Base-by-base conservation (phyloP, 2,113 vertebrate species). In the Gulo gulo region DNA sequence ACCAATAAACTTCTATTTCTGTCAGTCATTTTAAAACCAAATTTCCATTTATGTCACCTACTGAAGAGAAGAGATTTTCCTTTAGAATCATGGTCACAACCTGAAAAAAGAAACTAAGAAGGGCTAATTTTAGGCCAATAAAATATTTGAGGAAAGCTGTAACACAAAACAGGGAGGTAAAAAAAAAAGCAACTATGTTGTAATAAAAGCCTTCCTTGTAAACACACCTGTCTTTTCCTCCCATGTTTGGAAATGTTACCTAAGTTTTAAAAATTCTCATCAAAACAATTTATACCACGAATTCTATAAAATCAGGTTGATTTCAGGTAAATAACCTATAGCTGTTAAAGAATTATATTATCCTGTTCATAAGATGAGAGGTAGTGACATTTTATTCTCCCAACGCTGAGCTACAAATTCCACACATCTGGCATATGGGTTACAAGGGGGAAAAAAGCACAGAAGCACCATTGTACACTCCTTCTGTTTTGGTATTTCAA, bases 311-410 rank as follows among this genome's bases (percentile, higher is more conserved):
- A 94, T 82, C 82, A 96, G 18, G 61, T 95, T 90, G 82, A 81
- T 81, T 95, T 97, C 80, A 84, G 92, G 85, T 96, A 95, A 76
- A 74, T 42, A 96, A 36, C 65, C 90, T 98, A 61, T 57, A 3
- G n/a, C 88, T 98, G 97, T 92, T 97, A 96, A 98, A 98, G 95
- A 97, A 90, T 2, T 95, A 90, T 95, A 59, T 82, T 98, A 94
- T 96, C 96, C 97, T 98, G 82, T 97, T 97, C 50, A 57, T 90
- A 73, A 97, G 92, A 95, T 12, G 97, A 98, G 98, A 98, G 97
- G 96, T 94, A 98, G 98, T 96, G 97, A 98, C 97, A 98, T 97
- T 98, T 95, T 97, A 98, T 97, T 98, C 96, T 98, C 97, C 98
- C 97, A 98, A 97, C 97, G 97, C 93, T 92, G 88, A 95, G 88